Base-by-base conservation (phyloP, 2,113 vertebrate species). In the Vidua macroura region DNA sequence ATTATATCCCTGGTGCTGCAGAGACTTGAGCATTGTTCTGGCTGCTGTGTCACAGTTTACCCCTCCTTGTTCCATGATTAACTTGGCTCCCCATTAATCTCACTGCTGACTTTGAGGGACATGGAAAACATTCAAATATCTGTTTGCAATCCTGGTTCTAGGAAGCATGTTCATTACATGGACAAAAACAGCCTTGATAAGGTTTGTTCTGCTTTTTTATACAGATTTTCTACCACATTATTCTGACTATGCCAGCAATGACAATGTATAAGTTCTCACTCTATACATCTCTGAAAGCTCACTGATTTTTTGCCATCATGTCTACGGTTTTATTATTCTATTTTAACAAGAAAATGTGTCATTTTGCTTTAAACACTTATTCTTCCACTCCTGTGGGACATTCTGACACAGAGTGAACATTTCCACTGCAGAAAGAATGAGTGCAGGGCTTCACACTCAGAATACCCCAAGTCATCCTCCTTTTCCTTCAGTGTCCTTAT, bases 391-490 rank as follows among this genome's bases (percentile, higher is more conserved):
- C 43, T 15, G 15, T 18, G 48, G 55, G 75, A 55, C 22, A 18
- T 18, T 55, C 33, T 82, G 56, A 53, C 0, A 10, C 31, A 37
- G 3, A 22, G 17, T 51, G 67, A 33, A 69, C 78, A 31, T 13
- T 37, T 68, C 30, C 63, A 73, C 2, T 37, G 43, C 43, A 66
- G 53, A 20, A 82, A 39, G 24, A 64, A 59, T 1, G 7, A 79
- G 11, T 13, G 19, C 62, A 77, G 35, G 39, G 44, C 35, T 63
- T 58, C 48, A 28, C 16, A 62, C 12, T 14, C 18, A 15, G 18
- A 53, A 66, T 2, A 53, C 1, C 8, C 13, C 53, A 73, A 37
- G 22, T 14, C 1, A 0, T 5, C 37, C 21, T 43, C 14, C 37
- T 51, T 89, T 37, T n/a, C 66, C 51, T 70, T 48, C 19, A 46